Evolutionary conservation across 2,888 invertebrate species (phyloP).

Genomic region (Drosophila subsilvestris): DNA sequence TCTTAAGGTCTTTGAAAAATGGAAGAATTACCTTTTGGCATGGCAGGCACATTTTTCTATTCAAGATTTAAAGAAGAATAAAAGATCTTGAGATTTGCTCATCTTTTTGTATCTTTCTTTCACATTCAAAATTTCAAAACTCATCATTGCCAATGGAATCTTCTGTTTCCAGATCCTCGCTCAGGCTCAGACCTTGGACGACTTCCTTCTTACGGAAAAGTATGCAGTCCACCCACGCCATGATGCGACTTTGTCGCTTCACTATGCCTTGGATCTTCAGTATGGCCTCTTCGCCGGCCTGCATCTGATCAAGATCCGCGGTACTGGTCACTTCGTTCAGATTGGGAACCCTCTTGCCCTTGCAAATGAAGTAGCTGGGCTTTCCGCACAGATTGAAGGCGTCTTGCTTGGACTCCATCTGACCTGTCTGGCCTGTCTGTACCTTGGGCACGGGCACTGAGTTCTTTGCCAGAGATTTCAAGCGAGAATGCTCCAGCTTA

Average conservation of each 20-base stretch:
- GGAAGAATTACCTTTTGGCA: no score
- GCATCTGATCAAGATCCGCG: constrained; percentile 5
- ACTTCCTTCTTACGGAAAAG: not conserved
- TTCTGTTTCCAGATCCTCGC: not conserved
- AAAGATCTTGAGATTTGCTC: no score
- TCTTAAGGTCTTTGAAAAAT: not conserved
- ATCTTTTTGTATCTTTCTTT: not conserved
- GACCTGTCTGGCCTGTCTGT: not conserved
- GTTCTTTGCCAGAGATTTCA: constrained; percentile 7
- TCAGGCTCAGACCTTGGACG: not conserved
- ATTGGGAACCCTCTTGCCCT: constrained; percentile 21
- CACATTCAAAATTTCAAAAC: not conserved
- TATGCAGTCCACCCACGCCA: constrained; percentile 9
- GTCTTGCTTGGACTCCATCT: not conserved
- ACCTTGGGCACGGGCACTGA: not conserved
- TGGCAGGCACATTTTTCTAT: no score
- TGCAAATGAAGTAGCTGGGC: constrained; percentile 35
- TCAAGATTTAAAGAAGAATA: no score
- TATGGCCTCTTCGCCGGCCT: not conserved
- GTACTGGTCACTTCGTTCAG: constrained; percentile 12
- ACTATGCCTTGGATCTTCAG: constrained; percentile 35
- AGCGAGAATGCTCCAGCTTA: constrained; percentile 29
- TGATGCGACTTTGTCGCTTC: constrained; percentile 30
- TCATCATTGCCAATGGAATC: not conserved
- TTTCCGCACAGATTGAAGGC: constrained; percentile 9